Conservation (phyloP, 2,888 invertebrate species). For the Buathra laborator region DNA sequence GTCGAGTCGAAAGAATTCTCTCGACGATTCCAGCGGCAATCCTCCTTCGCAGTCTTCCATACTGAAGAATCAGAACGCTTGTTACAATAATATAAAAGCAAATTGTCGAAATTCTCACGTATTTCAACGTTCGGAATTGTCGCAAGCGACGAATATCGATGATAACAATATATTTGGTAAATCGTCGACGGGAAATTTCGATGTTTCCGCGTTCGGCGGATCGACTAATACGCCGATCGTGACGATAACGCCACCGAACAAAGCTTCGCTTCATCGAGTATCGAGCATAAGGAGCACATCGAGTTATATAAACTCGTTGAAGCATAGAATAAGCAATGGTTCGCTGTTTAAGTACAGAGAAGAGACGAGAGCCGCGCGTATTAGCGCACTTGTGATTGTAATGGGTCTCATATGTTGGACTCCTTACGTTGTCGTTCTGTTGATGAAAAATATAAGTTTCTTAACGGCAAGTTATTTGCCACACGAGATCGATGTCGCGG, state of each 20-base stretch:
- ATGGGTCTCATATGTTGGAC: conserved; percentile 88
- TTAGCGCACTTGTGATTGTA: conserved; percentile 92
- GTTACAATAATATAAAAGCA: conserved; percentile 14
- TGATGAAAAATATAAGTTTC: conserved; percentile 85
- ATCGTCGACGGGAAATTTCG: conserved; percentile 53
- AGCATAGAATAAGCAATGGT: conserved; percentile 93
- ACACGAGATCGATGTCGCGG: conserved; percentile 77
- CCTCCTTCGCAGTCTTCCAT: conserved; percentile 49
- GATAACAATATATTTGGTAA: conserved; percentile 36
- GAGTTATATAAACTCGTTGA: conserved; percentile 90
- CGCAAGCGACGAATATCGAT: conserved; percentile 17
- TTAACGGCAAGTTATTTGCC: conserved; percentile 50
- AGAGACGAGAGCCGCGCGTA: conserved; percentile 95
- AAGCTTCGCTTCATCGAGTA: conserved; percentile 84
- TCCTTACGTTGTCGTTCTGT: conserved; percentile 85
- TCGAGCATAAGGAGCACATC: conserved; percentile 86
- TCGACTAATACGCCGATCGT: conserved; percentile 85
- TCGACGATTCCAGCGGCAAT: conserved; percentile 43
- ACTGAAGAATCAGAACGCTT: conserved; percentile 47
- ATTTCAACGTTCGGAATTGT: conserved; percentile 26
- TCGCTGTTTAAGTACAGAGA: conserved; percentile 94
- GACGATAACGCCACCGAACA: conserved; percentile 85
- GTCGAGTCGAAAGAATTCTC: conserved; percentile 50
- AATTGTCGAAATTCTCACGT: not conserved
- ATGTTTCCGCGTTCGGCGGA: conserved; percentile 71